phyloP scores from a whole-genome alignment of 2,797 vertebrate species.

The Anguilla pacifica region DNA sequence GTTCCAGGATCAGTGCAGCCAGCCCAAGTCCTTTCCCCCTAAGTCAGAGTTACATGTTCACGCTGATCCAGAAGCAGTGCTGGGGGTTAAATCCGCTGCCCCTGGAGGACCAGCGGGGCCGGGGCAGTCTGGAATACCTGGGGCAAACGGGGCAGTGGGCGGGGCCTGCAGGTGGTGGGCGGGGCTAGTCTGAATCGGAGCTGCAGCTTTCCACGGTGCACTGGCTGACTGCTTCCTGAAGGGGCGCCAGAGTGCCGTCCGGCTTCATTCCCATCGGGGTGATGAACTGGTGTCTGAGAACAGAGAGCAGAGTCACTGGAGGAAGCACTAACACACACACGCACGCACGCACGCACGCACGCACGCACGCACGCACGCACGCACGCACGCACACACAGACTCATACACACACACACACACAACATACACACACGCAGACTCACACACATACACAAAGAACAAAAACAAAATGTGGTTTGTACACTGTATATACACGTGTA shows the following conservation, averaged over 20 bases:
- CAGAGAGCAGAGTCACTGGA: slow-evolving; percentile 35
- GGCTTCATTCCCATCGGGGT: slow-evolving; percentile 92
- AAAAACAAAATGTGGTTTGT: too few relatives aligned
- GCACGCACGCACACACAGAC: too few relatives aligned
- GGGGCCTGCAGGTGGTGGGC: slow-evolving; percentile 43
- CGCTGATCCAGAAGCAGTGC: background rate
- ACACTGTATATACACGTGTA: too few relatives aligned
- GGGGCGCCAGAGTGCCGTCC: slow-evolving; percentile 91
- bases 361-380: too few relatives aligned
- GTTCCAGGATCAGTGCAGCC: background rate
- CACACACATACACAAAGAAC: too few relatives aligned
- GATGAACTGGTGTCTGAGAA: slow-evolving; percentile 89
- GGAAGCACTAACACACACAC: too few relatives aligned
- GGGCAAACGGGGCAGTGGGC: slow-evolving; percentile 30
- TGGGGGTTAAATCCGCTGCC: background rate
- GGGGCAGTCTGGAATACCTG: slow-evolving; percentile 47
- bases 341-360: too few relatives aligned
- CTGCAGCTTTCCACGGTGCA: slow-evolving; percentile 75
- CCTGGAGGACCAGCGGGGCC: slow-evolving; percentile 41
- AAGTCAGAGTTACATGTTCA: background rate
- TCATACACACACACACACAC: too few relatives aligned
- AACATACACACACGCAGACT: too few relatives aligned
- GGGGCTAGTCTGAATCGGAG: slow-evolving; percentile 85
- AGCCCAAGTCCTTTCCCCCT: background rate
- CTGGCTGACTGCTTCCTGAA: slow-evolving; percentile 83